Percentiles rank a stretch among this genome's conserved stretches.
Conservation (phyloP, 2,888 invertebrate species). For the Prosopocoilus inquinatus region DNA sequence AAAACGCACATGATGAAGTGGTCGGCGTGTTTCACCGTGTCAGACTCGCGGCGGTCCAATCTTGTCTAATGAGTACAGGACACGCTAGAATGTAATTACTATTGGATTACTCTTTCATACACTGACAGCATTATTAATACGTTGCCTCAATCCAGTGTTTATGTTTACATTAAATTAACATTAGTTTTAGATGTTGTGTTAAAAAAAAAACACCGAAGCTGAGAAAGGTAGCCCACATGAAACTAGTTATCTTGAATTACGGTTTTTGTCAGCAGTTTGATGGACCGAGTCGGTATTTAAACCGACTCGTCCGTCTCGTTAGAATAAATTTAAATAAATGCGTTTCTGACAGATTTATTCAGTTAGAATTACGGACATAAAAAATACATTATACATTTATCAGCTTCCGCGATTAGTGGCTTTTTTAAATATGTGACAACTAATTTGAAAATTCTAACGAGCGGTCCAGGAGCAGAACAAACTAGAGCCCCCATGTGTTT, state of each 20-base stretch:
- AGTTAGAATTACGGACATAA: no score
- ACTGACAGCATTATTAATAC: slow-evolving; percentile 45
- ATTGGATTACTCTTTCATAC: slow-evolving; percentile 42
- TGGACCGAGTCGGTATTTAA: slow-evolving; percentile 9
- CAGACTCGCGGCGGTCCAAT: slow-evolving; percentile 31
- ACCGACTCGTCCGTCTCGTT: slow-evolving; percentile 5
- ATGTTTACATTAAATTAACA: slow-evolving; percentile 42
- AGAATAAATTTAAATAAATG: no score
- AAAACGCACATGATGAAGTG: background rate
- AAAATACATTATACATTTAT: no score
- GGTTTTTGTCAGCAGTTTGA: slow-evolving; percentile 6
- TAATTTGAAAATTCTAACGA: slow-evolving; percentile 3
- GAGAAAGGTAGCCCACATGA: background rate
- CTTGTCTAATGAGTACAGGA: slow-evolving; percentile 36
- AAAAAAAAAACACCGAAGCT: background rate
- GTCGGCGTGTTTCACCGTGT: slow-evolving; percentile 13
- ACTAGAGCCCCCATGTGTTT: slow-evolving; percentile 39
- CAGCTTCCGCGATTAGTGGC: no score
- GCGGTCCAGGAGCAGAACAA: slow-evolving; percentile 7
- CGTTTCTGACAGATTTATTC: no score
- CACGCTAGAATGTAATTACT: slow-evolving; percentile 47
- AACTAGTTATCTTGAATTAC: slow-evolving; percentile 2
- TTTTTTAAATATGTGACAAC: background rate
- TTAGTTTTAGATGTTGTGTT: slow-evolving; percentile 27
- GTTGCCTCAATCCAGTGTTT: slow-evolving; percentile 34